A percentile compares a stretch with the other conserved stretches of the same genome.
Evolutionary conservation across 2,797 vertebrate species (phyloP).

Genomic region (Gouania willdenowi): DNA sequence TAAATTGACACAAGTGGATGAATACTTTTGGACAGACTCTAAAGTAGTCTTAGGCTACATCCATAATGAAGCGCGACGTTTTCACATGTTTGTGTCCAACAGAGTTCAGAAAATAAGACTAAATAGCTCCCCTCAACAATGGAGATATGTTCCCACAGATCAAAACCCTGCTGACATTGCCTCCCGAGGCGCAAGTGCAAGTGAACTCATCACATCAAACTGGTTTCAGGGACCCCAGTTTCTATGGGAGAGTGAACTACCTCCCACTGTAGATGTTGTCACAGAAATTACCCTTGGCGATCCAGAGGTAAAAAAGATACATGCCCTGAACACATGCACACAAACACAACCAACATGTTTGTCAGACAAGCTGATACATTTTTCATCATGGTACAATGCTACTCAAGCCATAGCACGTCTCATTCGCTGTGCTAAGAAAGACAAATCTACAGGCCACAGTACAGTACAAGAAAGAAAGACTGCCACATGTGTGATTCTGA

Average conservation of each 20-base stretch:
- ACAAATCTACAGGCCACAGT: background rate
- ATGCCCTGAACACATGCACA: background rate
- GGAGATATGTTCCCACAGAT: background rate
- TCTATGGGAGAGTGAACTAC: background rate
- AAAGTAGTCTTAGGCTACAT: no score
- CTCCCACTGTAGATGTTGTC: background rate
- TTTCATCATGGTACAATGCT: slow-evolving; percentile 1
- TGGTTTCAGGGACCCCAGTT: background rate
- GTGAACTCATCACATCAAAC: background rate
- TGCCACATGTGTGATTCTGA: background rate
- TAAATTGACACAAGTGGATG: no score
- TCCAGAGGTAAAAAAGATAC: background rate
- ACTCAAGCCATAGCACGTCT: background rate
- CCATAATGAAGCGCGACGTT: no score
- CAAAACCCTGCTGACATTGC: background rate
- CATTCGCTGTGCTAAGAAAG: background rate
- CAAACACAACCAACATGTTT: no score
- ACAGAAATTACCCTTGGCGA: background rate
- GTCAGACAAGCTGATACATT: background rate
- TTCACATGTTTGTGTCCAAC: no score
- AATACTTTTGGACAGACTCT: no score
- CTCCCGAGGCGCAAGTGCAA: background rate
- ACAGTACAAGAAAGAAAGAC: background rate
- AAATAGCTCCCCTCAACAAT: background rate
- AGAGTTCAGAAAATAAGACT: background rate